These are phyloP conservation scores for Myiopsitta monachus DNA, from an alignment of 2,113 vertebrate species.

Conservation along the genomic window DNA sequence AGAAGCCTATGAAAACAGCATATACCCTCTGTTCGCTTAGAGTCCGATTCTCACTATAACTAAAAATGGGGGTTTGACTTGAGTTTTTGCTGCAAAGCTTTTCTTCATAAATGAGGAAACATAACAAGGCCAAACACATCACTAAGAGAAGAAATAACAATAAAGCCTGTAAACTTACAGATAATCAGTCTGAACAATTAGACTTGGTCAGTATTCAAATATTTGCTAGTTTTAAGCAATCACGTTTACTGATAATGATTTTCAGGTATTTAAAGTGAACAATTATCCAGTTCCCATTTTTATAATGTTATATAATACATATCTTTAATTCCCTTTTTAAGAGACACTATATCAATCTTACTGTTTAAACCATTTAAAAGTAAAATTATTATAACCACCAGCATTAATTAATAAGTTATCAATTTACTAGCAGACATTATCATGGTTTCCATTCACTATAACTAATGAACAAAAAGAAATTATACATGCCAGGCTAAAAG, in stretches of 20 bases:
- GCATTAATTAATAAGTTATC: background rate
- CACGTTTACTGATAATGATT: background rate
- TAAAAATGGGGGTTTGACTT: background rate
- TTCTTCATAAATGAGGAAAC: background rate
- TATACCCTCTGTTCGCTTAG: slow-evolving; percentile 13
- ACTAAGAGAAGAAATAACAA: background rate
- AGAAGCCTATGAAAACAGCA: slow-evolving; percentile 66
- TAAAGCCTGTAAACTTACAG: background rate
- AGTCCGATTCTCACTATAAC: background rate
- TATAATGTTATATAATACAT: background rate
- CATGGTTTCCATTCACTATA: background rate
- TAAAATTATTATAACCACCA: background rate
- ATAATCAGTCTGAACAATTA: background rate
- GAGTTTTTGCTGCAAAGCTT: background rate
- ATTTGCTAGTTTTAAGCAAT: background rate
- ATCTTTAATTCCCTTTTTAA: background rate
- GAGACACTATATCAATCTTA: background rate
- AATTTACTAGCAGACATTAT: background rate
- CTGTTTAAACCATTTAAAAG: background rate
- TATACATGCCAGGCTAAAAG: background rate
- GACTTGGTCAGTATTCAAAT: background rate
- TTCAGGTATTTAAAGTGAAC: background rate
- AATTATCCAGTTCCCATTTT: background rate
- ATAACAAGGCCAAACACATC: background rate
- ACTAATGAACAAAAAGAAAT: background rate